Percentiles rank a stretch among this genome's conserved stretches.
These are phyloP conservation scores for Episyrphus balteatus DNA, from an alignment of 1,140 invertebrate species.

Conservation along the genomic window DNA sequence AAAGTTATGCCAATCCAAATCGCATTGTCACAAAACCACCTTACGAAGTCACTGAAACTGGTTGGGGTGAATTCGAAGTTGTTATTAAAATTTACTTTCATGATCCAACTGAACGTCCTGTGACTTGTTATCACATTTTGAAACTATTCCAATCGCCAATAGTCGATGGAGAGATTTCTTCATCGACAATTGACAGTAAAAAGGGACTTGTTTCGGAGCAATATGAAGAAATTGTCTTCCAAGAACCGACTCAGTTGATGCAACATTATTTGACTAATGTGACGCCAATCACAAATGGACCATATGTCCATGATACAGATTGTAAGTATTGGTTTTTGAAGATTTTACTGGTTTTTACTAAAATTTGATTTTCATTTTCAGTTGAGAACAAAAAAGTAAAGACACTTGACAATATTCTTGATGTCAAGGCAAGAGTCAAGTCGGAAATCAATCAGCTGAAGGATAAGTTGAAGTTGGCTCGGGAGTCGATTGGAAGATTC, in stretches of 20 bases:
- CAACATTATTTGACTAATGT: conserved; percentile 72
- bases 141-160: conserved; percentile 80
- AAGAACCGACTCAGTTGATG: conserved; percentile 90
- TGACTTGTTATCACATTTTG: conserved; percentile 90
- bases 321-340: conserved; percentile 54
- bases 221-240: conserved; percentile 97
- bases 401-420: conserved; percentile 63
- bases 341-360: conserved; percentile 2
- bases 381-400: conserved; percentile 86
- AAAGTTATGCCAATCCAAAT: conserved; percentile 93
- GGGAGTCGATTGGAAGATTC: conserved; percentile 81
- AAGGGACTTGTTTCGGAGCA: conserved; percentile 83
- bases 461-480: conserved; percentile 76
- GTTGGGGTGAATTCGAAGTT: conserved; percentile 99
- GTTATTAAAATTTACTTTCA: conserved; percentile 97
- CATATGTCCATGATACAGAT: conserved; percentile 81
- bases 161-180: conserved; percentile 41
- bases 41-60: conserved; percentile 95
- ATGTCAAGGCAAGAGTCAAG: conserved; percentile 74
- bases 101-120: conserved; percentile 91
- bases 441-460: conserved; percentile 76
- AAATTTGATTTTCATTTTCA: conserved; percentile 39
- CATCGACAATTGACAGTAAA: conserved; percentile 56
- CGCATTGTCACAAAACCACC: conserved; percentile 88
- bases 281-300: conserved; percentile 59